Conservation (phyloP, 2,113 vertebrate genomes). For the Tragelaphus strepsiceros region DNA sequence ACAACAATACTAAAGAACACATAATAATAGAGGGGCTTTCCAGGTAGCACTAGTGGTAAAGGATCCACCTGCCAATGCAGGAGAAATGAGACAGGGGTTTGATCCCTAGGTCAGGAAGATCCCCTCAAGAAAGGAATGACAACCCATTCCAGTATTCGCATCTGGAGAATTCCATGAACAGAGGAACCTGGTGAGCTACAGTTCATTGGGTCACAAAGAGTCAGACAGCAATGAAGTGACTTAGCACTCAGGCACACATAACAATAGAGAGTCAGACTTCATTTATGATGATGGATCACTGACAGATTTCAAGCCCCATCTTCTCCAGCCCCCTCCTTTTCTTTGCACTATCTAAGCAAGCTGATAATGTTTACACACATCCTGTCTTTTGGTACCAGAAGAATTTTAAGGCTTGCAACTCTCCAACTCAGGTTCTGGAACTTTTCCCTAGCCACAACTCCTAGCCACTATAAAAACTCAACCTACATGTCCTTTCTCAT, state of each 20-base stretch:
- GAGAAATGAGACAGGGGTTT: not conserved
- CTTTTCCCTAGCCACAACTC: not conserved
- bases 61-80: not conserved
- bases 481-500: not conserved
- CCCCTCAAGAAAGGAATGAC: not conserved
- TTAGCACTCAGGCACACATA: not conserved
- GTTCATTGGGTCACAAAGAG: not conserved
- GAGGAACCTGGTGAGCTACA: not conserved
- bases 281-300: not conserved
- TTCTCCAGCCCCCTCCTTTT: not conserved
- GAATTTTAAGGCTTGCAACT: not conserved
- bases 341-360: not conserved
- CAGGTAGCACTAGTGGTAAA: not conserved
- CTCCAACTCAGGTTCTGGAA: not conserved
- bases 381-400: not conserved
- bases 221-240: not conserved
- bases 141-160: not conserved
- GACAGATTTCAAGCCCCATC: not conserved
- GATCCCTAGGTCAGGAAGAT: not conserved
- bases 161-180: not conserved
- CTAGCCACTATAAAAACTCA: not conserved
- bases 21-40: not conserved
- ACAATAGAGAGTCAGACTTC: not conserved
- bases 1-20: not conserved
- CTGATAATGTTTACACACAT: not conserved